A percentile compares a stretch with the other conserved stretches of the same genome.
Evolutionary conservation across 1,140 invertebrate genomes (phyloP).

Genomic region (Sycophaga agraensis): DNA sequence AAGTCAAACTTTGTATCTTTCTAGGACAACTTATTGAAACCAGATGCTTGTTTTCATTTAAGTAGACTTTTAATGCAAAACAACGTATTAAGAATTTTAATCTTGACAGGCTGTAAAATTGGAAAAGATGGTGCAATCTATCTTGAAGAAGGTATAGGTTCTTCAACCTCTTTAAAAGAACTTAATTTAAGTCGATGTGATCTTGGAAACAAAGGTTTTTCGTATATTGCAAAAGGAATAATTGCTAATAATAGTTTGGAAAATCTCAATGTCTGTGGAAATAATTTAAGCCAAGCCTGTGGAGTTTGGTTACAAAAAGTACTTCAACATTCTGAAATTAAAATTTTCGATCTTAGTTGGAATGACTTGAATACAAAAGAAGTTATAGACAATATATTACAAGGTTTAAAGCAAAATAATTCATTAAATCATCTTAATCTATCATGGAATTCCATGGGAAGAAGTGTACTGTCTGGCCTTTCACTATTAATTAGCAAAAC

Average conservation of each 20-base stretch:
- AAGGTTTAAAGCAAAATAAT: conserved; percentile 38
- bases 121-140: conserved; percentile 42
- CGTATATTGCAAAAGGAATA: conserved; percentile 40
- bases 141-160: conserved; percentile 43
- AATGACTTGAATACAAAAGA: conserved; percentile 45
- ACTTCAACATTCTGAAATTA: conserved; percentile 42
- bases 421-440: conserved; percentile 43
- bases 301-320: conserved; percentile 37
- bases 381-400: conserved; percentile 42
- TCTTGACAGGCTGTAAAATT: conserved; percentile 54
- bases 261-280: conserved; percentile 49
- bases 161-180: conserved; percentile 36
- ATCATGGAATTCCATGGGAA: conserved; percentile 50
- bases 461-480: conserved; percentile 32
- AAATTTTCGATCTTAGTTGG: conserved; percentile 55
- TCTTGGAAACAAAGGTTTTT: conserved; percentile 51
- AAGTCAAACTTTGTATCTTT: not conserved
- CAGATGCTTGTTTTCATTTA: conserved; percentile 54
- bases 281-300: conserved; percentile 44
- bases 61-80: conserved; percentile 50
- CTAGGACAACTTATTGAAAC: conserved; percentile 51
- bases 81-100: conserved; percentile 41
- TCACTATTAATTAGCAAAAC: conserved; percentile 32
- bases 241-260: conserved; percentile 36
- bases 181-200: conserved; percentile 55